Base-by-base conservation (phyloP, 1,140 invertebrate species). In the Dendrolimus punctatus region DNA sequence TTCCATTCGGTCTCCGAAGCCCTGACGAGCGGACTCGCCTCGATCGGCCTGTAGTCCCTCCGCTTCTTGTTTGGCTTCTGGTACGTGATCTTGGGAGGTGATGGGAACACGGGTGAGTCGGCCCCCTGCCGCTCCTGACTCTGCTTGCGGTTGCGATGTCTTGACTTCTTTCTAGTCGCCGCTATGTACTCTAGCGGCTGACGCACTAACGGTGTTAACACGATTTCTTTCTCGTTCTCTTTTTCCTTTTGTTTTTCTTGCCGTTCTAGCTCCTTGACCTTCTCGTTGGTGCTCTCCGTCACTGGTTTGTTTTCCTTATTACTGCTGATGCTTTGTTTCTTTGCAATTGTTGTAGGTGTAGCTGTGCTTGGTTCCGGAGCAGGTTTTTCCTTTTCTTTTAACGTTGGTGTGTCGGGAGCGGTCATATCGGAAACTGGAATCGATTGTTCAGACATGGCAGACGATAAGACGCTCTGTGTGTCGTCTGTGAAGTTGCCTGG, bases 391-490 rank as follows among this genome's bases (percentile, higher is more conserved):
- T 76, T 82, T 61, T 51, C 87, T 46, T 83, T 85, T 9, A 87
- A 61, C 37, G 80, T 88, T 8, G 82, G 76, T 53, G 80, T 75
- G 56, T 88, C 87, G 7, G 85, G 83, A 5, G 73, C 62, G 6
- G 85, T 87, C n/a, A 85, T 73, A 64, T 92, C 91, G 50, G 89
- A 90, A 67, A 90, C 88, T 63, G 89, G 89, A 76, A 90, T 88
- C 37, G 91, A 91, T 64, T 91, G 87, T 83, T 92, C 90, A 38
- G 92, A 93, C 64, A 93, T 90, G 0, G 90, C 90, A 6, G 93
- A 93, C 4, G 93, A 93, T 57, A 93, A 84, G 38, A 94, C 86
- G 68, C 93, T 94, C 50, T 93, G 91, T 5, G 89, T 90, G 57
- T 94, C 93, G 61, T 94, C 93, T 4, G 89, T 92, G 57, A 89